phyloP scores from a whole-genome alignment of 2,888 invertebrate genomes.

The Harpalus rubripes region DNA sequence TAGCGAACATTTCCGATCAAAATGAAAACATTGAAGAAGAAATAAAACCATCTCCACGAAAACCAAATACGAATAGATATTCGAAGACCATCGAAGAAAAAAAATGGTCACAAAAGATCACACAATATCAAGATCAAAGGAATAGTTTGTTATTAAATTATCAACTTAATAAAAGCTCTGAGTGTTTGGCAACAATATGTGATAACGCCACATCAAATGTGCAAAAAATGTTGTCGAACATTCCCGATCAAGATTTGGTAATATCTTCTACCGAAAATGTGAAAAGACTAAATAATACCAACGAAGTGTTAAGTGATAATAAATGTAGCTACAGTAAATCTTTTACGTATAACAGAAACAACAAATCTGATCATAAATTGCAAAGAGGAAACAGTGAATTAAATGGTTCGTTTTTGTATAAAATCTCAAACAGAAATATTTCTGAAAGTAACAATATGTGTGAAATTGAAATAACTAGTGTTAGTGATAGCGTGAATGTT shows the following conservation, averaged over 20 bases:
- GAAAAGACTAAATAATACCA: conserved; percentile 56
- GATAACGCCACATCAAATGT: conserved; percentile 76
- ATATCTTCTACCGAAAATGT: conserved; percentile 72
- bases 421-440: conserved; percentile 64
- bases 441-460: conserved; percentile 57
- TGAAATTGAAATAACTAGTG: conserved; percentile 67
- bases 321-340: conserved; percentile 61
- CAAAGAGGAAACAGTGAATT: conserved; percentile 65
- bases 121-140: conserved; percentile 41
- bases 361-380: conserved; percentile 34
- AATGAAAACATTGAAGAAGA: conserved; percentile 73
- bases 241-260: conserved; percentile 77
- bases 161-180: conserved; percentile 61
- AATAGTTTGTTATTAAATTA: conserved; percentile 53
- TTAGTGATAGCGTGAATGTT: conserved; percentile 66
- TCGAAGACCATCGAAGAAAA: conserved; percentile 55
- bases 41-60: conserved; percentile 75
- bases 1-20: conserved; percentile 79
- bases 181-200: conserved; percentile 64
- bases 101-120: conserved; percentile 44
- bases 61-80: conserved; percentile 70
- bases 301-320: conserved; percentile 55
- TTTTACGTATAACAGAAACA: conserved; percentile 45
- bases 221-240: conserved; percentile 80
- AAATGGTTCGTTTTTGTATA: conserved; percentile 72